Percentiles rank a stretch among this genome's conserved stretches.
phyloP scores from a whole-genome alignment of 2,888 invertebrate genomes.

The Fabriciana adippe region DNA sequence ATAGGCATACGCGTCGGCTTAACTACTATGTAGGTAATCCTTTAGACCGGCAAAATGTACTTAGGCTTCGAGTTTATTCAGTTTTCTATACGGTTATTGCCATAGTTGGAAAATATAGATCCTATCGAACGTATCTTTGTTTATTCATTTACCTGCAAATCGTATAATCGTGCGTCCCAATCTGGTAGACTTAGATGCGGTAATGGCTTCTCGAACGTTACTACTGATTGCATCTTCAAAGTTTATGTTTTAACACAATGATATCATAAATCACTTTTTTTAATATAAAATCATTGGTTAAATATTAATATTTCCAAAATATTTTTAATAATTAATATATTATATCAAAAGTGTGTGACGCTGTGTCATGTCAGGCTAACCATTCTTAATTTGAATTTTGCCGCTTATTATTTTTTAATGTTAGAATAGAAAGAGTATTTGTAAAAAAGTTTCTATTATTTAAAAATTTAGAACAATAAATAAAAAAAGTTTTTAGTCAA shows the following conservation, averaged over 20 bases:
- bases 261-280: background rate
- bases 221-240: constrained; percentile 71
- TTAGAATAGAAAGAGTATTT: too few species aligned
- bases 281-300: constrained; percentile 1
- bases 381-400: too few species aligned
- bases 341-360: too few species aligned
- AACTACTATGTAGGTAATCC: background rate
- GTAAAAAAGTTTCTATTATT: too few species aligned
- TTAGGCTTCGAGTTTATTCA: background rate
- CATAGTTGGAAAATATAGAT: background rate
- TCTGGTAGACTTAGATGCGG: constrained; percentile 87
- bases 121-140: constrained; percentile 6
- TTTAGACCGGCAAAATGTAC: background rate
- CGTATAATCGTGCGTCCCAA: constrained; percentile 87
- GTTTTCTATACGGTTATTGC: constrained; percentile 7
- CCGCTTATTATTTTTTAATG: too few species aligned
- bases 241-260: constrained; percentile 30
- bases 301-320: too few species aligned
- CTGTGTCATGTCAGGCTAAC: too few species aligned
- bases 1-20: too few species aligned
- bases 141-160: constrained; percentile 75
- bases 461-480: too few species aligned
- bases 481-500: too few species aligned
- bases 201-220: constrained; percentile 86
- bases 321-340: too few species aligned